phyloP scores from a whole-genome alignment of 2,888 invertebrate species.

The Luffia ferchaultella region DNA sequence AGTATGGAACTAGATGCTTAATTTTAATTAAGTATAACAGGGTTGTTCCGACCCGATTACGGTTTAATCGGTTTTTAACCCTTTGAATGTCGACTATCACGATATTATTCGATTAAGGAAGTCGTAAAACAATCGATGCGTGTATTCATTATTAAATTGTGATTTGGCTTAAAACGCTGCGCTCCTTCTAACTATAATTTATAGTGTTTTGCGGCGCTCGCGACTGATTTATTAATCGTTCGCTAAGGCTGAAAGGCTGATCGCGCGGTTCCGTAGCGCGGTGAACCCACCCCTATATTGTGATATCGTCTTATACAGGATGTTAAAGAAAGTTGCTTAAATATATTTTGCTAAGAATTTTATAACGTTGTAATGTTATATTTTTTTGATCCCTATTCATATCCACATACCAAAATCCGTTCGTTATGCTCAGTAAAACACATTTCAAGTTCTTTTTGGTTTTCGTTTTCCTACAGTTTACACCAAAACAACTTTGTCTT shows the following conservation, averaged over 20 bases:
- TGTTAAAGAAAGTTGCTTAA: constrained; percentile 2
- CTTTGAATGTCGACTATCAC: neutral
- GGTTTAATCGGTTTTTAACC: neutral
- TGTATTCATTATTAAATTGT: constrained; percentile 54
- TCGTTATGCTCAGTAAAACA: too few relatives aligned
- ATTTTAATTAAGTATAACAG: neutral
- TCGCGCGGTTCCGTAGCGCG: neutral
- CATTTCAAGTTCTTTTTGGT: too few relatives aligned
- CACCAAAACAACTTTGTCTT: too few relatives aligned
- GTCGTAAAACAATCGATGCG: constrained; percentile 60
- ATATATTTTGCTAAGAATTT: neutral
- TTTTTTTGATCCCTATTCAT: too few relatives aligned
- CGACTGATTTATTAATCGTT: constrained; percentile 32
- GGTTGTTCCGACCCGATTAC: neutral
- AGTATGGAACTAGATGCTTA: too few relatives aligned
- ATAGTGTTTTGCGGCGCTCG: constrained; percentile 12
- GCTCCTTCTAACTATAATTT: constrained; percentile 43
- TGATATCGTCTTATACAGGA: constrained; percentile 5
- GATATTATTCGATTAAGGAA: constrained; percentile 45
- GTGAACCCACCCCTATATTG: constrained; percentile 8
- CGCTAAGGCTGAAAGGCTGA: neutral
- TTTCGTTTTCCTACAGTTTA: too few relatives aligned
- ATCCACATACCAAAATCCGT: too few relatives aligned
- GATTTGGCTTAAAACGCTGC: constrained; percentile 55
- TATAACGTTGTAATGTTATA: neutral